Conservation (phyloP, 2,888 invertebrate genomes). For the Dinocampus coccinellae region DNA sequence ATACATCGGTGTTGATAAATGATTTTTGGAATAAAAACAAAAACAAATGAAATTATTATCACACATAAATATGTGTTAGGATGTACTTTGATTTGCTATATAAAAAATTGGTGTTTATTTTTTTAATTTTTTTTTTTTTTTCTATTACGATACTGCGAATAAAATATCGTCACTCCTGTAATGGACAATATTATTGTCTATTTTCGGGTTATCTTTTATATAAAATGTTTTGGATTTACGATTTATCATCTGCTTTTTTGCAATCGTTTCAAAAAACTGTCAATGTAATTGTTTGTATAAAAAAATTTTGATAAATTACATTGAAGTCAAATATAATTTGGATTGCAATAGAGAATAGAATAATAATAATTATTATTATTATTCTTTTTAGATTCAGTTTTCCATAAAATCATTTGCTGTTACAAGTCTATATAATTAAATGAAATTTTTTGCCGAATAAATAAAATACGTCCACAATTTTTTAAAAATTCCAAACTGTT, state of each 20-base stretch:
- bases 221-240: conserved; percentile 9
- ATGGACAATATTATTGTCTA: conserved; percentile 46
- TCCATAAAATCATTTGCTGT: neutral
- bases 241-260: neutral
- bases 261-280: conserved; percentile 7
- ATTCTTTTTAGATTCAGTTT: neutral
- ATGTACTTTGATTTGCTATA: neutral
- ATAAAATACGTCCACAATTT: neutral
- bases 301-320: conserved; percentile 3
- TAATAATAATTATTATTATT: neutral
- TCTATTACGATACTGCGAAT: neutral
- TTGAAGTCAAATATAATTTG: neutral
- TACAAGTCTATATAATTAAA: neutral
- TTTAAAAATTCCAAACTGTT: neutral
- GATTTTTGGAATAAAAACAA: too few species aligned
- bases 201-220: conserved; percentile 33
- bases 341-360: conserved; percentile 2
- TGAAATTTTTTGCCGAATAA: neutral
- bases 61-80: too few species aligned
- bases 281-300: conserved; percentile 17
- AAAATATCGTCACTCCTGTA: conserved; percentile 4
- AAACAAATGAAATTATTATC: too few species aligned
- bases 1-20: too few species aligned
- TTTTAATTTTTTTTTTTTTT: too few species aligned
- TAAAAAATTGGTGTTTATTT: neutral